Percentiles rank a stretch among this genome's conserved stretches.
Evolutionary conservation across 2,888 invertebrate genomes (phyloP).

Genomic region (Stratiomys singularior): DNA sequence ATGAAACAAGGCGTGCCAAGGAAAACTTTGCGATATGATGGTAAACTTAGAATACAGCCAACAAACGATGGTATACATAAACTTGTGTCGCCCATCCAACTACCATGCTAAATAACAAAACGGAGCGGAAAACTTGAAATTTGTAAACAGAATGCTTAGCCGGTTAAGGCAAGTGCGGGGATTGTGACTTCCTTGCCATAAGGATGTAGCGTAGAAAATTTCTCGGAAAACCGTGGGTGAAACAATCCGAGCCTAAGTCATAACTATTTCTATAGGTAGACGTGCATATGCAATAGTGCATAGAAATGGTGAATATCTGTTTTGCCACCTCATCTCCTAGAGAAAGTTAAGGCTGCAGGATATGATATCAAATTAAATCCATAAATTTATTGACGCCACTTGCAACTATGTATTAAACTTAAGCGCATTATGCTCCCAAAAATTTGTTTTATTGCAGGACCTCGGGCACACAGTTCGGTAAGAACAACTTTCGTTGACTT

Average conservation of each 20-base stretch:
- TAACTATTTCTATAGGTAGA: not conserved
- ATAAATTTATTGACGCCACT: conserved; percentile 43
- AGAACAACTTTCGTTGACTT: not conserved
- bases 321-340: not conserved
- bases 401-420: conserved; percentile 44
- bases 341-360: conserved; percentile 30
- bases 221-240: not conserved
- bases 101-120: conserved; percentile 28
- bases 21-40: conserved; percentile 41
- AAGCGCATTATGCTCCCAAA: conserved; percentile 37
- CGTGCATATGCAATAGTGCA: not conserved
- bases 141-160: conserved; percentile 13
- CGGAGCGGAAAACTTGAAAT: conserved; percentile 21
- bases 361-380: conserved; percentile 43
- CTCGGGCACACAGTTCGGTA: not conserved
- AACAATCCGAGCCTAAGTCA: conserved; percentile 26
- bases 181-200: no score
- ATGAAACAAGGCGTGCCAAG: conserved; percentile 32
- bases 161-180: no score
- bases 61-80: conserved; percentile 32
- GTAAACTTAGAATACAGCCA: conserved; percentile 17
- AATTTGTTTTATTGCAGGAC: conserved; percentile 28
- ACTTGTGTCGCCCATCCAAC: conserved; percentile 25
- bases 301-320: not conserved
- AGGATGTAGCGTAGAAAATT: not conserved